Evolutionary conservation across 2,113 vertebrate species (phyloP).

Genomic region (Paramormyrops kingsleyae): DNA sequence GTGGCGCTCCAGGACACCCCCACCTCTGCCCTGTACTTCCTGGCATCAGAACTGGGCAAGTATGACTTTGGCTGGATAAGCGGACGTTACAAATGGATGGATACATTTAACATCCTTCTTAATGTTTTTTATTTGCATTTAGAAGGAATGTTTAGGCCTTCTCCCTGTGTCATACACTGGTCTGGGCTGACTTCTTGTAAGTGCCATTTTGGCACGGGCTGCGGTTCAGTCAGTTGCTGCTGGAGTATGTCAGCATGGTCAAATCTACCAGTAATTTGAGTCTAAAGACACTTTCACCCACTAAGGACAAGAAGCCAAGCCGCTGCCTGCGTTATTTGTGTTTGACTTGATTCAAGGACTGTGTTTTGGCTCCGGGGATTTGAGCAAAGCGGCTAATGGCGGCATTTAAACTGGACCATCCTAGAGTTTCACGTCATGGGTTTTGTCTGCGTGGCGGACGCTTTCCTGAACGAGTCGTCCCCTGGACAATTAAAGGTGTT

Average conservation of each 20-base stretch:
- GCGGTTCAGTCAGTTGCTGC: background rate
- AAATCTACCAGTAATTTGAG: background rate
- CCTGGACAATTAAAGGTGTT: background rate
- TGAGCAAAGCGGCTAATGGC: background rate
- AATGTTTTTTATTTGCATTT: background rate
- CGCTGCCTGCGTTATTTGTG: background rate
- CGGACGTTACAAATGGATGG: background rate
- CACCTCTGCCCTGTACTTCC: background rate
- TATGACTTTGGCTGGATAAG: background rate
- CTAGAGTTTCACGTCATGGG: background rate
- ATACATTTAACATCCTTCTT: background rate
- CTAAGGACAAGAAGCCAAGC: background rate
- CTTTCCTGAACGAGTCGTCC: background rate
- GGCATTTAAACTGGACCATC: background rate
- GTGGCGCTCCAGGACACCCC: background rate
- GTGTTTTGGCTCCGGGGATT: background rate
- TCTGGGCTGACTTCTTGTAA: background rate
- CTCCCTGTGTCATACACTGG: background rate
- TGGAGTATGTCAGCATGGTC: background rate
- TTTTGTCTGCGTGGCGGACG: background rate
- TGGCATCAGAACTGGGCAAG: background rate
- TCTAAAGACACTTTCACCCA: conserved; percentile 2
- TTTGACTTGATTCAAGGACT: background rate
- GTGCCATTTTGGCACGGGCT: background rate
- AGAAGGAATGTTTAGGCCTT: background rate